Evolutionary conservation across 2,113 vertebrate genomes (phyloP), one percentile per base, ranked within the genome.

Genomic region (Melanerpes formicivorus): DNA sequence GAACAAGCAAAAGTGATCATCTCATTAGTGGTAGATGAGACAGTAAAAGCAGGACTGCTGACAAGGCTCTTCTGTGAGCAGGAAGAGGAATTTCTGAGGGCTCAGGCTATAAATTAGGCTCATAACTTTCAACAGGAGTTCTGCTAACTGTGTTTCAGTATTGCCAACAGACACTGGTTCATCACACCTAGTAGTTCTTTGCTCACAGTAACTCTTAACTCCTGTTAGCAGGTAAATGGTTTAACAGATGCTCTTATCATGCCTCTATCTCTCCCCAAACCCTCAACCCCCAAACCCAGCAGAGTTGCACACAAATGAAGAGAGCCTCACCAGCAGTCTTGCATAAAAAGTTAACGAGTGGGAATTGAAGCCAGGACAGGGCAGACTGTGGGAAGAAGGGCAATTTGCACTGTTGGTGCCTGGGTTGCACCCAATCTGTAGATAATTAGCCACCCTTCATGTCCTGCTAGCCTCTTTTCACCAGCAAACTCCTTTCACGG

Each of bases 401-500:
- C 91, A 90, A 65, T 89, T 86, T 92, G 91, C 65, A 15, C 80
- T 63, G 44, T 5, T 81, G 76, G 65, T 62, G 9, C 52, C 90
- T 80, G 91, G 69, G 76, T 0, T 76, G n/a, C 10, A 64, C 27
- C 93, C 93, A 87, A 34, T 5, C 65, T 59, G 87, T 75, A 87
- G 42, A 87, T 90, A 96, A 95, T 92, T 83, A 95, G 52, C 84
- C 91, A 59, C 89, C 84, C 79, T 89, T 80, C 69, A 14, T 32
- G n/a, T 75, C 64, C 80, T 72, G n/a, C 77, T 75, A 69, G 80
- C 58, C 52, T 78, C 93, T 90, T 88, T 88, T 90, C 76, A 87
- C 56, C 75, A 73, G 73, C 60, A 87, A 85, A 78, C 25, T 37
- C 62, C 48, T 88, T 93, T 89, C 70, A 75, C 1, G 27, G 37